Percentiles rank a stretch among this genome's conserved stretches.
Evolutionary conservation across 2,113 vertebrate species (phyloP).

Genomic region (Psittacara wagleri): DNA sequence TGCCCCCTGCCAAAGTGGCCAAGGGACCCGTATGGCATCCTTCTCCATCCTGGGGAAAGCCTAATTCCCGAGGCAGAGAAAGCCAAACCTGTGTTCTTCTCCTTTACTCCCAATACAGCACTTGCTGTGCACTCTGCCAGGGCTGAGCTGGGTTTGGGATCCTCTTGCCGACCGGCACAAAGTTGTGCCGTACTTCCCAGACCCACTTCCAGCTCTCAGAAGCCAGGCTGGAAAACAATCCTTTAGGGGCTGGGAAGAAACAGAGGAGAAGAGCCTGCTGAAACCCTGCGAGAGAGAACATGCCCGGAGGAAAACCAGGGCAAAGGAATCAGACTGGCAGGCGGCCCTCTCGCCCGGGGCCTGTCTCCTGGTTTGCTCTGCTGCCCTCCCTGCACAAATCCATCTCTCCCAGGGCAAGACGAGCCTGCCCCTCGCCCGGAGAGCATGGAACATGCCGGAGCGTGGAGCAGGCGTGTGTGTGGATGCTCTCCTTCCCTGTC

Average conservation of each 20-base stretch:
- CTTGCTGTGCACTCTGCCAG: accelerated
- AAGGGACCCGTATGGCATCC: neutral
- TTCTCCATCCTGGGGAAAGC: neutral
- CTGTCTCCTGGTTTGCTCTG: constrained; percentile 3
- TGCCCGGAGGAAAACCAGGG: constrained; percentile 45
- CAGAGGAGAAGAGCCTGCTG: neutral
- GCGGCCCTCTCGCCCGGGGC: constrained; percentile 3
- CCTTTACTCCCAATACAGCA: neutral
- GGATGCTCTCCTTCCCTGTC: neutral
- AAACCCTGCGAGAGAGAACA: constrained; percentile 37
- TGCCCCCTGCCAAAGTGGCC: neutral
- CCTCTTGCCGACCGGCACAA: neutral
- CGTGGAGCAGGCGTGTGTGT: neutral
- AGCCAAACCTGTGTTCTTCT: neutral
- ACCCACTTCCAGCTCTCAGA: neutral
- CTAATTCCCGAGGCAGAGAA: neutral
- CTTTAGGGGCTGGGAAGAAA: constrained; percentile 47
- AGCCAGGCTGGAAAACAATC: constrained; percentile 47
- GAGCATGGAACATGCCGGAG: neutral
- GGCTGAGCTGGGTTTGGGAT: neutral
- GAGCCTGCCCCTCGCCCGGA: neutral
- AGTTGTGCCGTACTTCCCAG: neutral
- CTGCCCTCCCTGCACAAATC: constrained; percentile 16
- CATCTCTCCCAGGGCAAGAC: neutral
- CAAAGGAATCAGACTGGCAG: constrained; percentile 59